Percentiles rank a stretch among this genome's conserved stretches.
Conservation (phyloP, 2,113 vertebrate genomes). For the Ammospiza caudacuta region DNA sequence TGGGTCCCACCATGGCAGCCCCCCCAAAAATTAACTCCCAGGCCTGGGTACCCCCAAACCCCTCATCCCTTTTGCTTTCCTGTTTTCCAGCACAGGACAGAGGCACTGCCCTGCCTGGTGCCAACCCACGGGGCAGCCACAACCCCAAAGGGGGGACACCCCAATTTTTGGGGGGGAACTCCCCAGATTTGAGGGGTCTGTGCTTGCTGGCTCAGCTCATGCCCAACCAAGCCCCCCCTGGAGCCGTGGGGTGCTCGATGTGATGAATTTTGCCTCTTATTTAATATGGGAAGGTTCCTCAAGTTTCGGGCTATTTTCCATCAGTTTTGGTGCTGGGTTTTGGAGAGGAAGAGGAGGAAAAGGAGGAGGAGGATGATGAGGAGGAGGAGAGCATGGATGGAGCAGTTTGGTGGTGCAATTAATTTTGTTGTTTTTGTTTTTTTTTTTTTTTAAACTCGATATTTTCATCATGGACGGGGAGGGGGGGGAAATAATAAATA, state of each 20-base stretch:
- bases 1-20: accelerated
- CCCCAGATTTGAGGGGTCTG: neutral
- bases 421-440: neutral
- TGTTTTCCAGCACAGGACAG: neutral
- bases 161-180: neutral
- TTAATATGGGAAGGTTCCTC: neutral
- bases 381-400: neutral
- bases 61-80: neutral
- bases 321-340: neutral
- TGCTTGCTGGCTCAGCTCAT: neutral
- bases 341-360: neutral
- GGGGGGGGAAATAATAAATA: neutral
- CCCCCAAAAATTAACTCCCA: accelerated
- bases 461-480: neutral
- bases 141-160: neutral
- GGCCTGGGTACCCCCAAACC: neutral
- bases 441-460: neutral
- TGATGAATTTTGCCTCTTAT: neutral
- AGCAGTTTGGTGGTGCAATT: neutral
- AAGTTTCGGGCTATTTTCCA: neutral
- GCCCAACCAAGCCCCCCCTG: neutral
- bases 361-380: neutral
- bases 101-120: neutral
- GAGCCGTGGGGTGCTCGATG: accelerated
- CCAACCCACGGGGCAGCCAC: accelerated